phyloP scores from a whole-genome alignment of 37 sponge, comb jelly and placozoan genomes.

The Aphrocallistes beatrix region DNA sequence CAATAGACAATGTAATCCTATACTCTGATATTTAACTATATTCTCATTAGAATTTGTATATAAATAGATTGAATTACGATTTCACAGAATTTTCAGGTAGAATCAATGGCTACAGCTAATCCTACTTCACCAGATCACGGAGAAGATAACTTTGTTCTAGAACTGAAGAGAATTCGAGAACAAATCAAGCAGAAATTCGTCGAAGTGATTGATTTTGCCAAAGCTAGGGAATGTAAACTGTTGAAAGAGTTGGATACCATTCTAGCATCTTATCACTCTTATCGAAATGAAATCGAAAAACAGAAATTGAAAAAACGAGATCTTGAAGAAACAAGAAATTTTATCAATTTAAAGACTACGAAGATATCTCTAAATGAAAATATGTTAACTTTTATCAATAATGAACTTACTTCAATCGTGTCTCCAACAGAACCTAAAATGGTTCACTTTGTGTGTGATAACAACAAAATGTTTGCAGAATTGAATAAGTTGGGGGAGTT shows the following conservation, averaged over 20 bases:
- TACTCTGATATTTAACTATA: background rate
- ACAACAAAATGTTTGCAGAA: background rate
- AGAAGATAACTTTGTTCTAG: background rate
- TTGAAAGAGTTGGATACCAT: background rate
- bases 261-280: background rate
- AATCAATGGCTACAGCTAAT: background rate
- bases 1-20: background rate
- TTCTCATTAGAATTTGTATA: background rate
- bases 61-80: background rate
- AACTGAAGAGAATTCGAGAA: background rate
- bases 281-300: background rate
- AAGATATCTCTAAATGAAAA: background rate
- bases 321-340: background rate
- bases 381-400: background rate
- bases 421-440: background rate
- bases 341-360: background rate
- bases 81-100: background rate
- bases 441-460: background rate
- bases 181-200: background rate
- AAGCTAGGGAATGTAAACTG: background rate
- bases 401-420: background rate
- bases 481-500: background rate
- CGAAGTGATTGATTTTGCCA: background rate
- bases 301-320: background rate
- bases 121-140: background rate